phyloP scores from a whole-genome alignment of 1,140 invertebrate genomes.

The Calephelis nemesis region DNA sequence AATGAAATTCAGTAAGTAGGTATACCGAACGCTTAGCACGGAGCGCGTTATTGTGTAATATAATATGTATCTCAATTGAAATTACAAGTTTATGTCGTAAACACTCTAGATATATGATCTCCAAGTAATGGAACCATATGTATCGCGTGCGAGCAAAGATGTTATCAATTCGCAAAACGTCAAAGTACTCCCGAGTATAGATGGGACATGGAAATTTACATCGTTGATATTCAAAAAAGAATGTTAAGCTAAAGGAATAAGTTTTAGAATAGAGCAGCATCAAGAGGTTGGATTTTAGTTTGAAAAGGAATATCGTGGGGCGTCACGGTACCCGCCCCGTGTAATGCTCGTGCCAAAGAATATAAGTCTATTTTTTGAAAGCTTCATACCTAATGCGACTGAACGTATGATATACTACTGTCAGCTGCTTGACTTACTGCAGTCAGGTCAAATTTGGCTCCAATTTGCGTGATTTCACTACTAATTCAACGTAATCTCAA shows the following conservation, averaged over 20 bases:
- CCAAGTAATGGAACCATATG: conserved; percentile 32
- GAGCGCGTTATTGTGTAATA: conserved; percentile 1
- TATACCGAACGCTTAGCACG: neutral
- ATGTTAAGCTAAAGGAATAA: conserved; percentile 12
- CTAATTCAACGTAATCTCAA: too few species aligned
- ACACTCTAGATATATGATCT: conserved; percentile 30
- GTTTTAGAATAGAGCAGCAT: neutral
- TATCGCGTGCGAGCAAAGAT: conserved; percentile 35
- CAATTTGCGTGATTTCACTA: too few species aligned
- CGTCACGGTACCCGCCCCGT: conserved; percentile 29
- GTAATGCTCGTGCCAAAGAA: conserved; percentile 22
- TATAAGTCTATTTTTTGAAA: neutral
- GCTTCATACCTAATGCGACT: neutral
- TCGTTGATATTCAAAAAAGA: conserved; percentile 2
- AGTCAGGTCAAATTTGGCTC: too few species aligned
- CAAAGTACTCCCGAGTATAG: conserved; percentile 29
- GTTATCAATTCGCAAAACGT: conserved; percentile 42
- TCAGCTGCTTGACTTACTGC: too few species aligned
- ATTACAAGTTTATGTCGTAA: conserved; percentile 21
- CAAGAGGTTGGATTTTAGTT: conserved; percentile 25
- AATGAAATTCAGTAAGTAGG: conserved; percentile 10
- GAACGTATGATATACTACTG: too few species aligned
- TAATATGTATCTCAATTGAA: conserved; percentile 1
- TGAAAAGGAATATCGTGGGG: conserved; percentile 33
- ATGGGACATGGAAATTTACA: conserved; percentile 19